Conservation (phyloP, 2,797 vertebrate genomes). For the Nasua narica region DNA sequence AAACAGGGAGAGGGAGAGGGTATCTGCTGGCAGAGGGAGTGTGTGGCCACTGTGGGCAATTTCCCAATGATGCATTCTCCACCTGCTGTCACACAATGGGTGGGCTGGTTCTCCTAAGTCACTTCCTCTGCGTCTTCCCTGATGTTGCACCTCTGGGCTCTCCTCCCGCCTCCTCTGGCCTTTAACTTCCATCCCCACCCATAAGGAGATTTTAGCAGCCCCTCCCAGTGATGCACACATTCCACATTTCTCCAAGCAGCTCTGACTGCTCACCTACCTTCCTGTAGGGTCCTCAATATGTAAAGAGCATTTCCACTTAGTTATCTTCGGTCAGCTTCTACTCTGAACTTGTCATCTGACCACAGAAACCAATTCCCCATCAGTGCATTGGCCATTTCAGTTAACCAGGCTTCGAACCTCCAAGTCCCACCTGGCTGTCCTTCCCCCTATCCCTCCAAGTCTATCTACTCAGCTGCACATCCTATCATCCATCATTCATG, state of each 20-base stretch:
- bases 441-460: neutral
- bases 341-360: neutral
- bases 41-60: fast-evolving
- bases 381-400: too few relatives aligned
- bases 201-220: fast-evolving
- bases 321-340: neutral
- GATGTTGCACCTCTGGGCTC: fast-evolving
- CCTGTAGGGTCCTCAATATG: neutral
- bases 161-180: too few relatives aligned
- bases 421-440: neutral
- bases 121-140: neutral
- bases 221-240: fast-evolving
- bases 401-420: neutral
- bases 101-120: neutral
- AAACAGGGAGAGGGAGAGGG: neutral
- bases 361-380: neutral
- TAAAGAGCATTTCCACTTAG: neutral
- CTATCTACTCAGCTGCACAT: too few relatives aligned
- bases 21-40: too few relatives aligned
- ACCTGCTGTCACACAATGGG: fast-evolving
- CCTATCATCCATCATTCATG: neutral
- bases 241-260: neutral
- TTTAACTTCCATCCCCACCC: neutral
- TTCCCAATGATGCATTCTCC: too few relatives aligned
- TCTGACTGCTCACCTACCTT: neutral